phyloP scores from a whole-genome alignment of 1,140 invertebrate genomes.

The Himalopsyche phryganea region DNA sequence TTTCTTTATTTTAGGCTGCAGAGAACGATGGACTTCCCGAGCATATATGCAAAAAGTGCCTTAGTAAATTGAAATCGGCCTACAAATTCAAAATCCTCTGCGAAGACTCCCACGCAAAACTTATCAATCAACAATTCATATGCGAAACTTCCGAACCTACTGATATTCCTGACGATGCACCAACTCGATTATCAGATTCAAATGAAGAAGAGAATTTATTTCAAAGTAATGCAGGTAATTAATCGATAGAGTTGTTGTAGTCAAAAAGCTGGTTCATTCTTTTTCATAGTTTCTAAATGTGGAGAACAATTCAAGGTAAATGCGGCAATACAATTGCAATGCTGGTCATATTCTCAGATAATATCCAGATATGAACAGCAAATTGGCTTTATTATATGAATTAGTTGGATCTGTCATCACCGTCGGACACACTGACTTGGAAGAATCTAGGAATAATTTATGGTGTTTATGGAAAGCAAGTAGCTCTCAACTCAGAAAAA shows the following conservation, averaged over 20 bases:
- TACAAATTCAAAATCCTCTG: conserved; percentile 36
- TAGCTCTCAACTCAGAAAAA: too few relatives aligned
- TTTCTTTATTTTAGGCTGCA: conserved; percentile 29
- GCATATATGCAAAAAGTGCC: conserved; percentile 37
- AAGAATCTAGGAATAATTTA: too few relatives aligned
- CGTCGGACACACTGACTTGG: too few relatives aligned
- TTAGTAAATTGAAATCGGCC: conserved; percentile 32
- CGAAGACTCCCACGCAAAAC: conserved; percentile 32
- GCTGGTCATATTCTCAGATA: too few relatives aligned
- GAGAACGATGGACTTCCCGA: conserved; percentile 35
- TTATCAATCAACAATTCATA: conserved; percentile 4
- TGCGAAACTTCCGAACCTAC: background rate
- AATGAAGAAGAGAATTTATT: background rate
- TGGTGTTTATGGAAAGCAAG: too few relatives aligned
- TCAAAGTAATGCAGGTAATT: background rate
- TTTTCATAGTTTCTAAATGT: too few relatives aligned
- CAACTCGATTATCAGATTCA: background rate
- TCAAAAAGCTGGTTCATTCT: background rate
- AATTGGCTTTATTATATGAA: too few relatives aligned
- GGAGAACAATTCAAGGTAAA: too few relatives aligned
- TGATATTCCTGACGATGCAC: too few relatives aligned
- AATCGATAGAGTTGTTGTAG: background rate
- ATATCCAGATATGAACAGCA: too few relatives aligned
- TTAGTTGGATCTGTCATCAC: too few relatives aligned
- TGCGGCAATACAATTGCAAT: too few relatives aligned